These are phyloP conservation scores for Carcharodon carcharias DNA, from an alignment of 2,797 vertebrate species.

Conservation along the genomic window DNA sequence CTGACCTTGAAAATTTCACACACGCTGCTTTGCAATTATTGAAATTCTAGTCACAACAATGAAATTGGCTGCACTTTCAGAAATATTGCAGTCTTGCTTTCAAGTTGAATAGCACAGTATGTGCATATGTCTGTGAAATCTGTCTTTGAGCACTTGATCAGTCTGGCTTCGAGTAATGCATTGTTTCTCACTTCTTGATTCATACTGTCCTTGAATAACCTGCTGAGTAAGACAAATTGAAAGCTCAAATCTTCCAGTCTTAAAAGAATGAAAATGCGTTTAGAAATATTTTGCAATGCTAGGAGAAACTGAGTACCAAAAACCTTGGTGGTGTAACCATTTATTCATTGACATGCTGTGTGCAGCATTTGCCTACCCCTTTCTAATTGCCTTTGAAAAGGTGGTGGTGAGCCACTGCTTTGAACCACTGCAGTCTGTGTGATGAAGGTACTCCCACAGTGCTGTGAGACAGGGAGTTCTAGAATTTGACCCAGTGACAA, in stretches of 20 bases:
- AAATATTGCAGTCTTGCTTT: not conserved
- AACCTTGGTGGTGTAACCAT: not conserved
- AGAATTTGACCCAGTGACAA: no score
- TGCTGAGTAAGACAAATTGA: not conserved
- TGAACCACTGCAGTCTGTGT: no score
- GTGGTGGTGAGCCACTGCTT: no score
- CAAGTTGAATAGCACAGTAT: not conserved
- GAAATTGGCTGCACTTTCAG: not conserved
- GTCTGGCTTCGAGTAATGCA: not conserved
- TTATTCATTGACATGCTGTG: not conserved
- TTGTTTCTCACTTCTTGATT: not conserved
- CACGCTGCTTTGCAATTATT: not conserved
- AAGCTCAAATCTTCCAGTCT: not conserved
- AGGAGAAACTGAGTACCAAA: not conserved
- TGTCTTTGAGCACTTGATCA: not conserved
- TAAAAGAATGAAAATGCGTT: not conserved
- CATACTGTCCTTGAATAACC: not conserved
- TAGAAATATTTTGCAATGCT: not conserved
- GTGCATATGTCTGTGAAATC: not conserved
- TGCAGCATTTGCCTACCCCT: no score
- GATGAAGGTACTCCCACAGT: no score
- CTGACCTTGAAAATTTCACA: not conserved
- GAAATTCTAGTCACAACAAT: slow-evolving; percentile 23
- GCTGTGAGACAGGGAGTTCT: no score
- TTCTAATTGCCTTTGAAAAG: no score